Evolutionary conservation across 1,140 invertebrate genomes (phyloP).

Genomic region (Heliconius nattereri): DNA sequence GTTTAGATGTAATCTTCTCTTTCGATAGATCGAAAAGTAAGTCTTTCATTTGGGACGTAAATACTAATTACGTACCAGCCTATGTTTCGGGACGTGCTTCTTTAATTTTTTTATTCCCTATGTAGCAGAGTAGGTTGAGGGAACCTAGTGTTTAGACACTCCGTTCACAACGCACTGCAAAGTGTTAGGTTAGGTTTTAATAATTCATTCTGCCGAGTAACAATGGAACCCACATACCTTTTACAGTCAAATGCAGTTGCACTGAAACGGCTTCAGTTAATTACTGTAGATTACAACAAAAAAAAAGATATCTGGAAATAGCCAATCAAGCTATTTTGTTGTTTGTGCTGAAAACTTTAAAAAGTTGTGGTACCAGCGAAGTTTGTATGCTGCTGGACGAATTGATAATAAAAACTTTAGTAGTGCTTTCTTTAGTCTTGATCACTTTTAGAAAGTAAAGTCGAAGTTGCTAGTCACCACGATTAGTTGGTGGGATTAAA

Average conservation of each 20-base stretch:
- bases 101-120: neutral
- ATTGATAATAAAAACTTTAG: slow-evolving; percentile 6
- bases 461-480: neutral
- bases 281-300: neutral
- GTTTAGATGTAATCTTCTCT: slow-evolving; percentile 13
- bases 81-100: neutral
- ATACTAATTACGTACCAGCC: neutral
- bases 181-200: too few species aligned
- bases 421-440: slow-evolving; percentile 2
- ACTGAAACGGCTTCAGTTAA: too few species aligned
- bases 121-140: neutral
- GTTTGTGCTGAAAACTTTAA: neutral
- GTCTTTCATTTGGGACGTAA: neutral
- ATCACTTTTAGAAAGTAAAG: neutral
- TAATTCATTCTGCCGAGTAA: too few species aligned
- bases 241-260: too few species aligned
- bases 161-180: too few species aligned
- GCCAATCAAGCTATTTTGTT: neutral
- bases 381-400: neutral
- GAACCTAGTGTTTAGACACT: too few species aligned
- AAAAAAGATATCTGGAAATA: neutral
- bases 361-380: neutral
- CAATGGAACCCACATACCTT: too few species aligned
- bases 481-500: neutral
- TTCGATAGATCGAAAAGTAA: neutral